Evolutionary conservation across 2,888 invertebrate species (phyloP).

Genomic region (Diarsia mendica): DNA sequence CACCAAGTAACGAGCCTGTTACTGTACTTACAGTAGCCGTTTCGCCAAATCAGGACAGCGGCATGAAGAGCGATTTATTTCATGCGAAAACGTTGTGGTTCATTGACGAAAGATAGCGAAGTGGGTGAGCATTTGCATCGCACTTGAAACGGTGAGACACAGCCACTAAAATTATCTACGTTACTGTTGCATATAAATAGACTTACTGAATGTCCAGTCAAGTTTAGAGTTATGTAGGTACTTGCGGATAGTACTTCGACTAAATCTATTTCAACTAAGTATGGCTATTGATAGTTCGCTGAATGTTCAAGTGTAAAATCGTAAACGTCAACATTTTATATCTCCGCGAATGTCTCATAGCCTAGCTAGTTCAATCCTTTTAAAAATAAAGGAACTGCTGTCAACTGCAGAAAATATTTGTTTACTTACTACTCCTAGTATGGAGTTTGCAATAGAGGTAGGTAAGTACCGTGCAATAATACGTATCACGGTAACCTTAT

Average conservation of each 20-base stretch:
- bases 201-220: slow-evolving; percentile 35
- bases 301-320: slow-evolving; percentile 24
- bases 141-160: slow-evolving; percentile 43
- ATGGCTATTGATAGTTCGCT: slow-evolving; percentile 15
- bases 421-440: slow-evolving; percentile 7
- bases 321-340: slow-evolving; percentile 14
- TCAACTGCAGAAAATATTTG: slow-evolving; percentile 6
- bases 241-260: slow-evolving; percentile 16
- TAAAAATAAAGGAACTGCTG: slow-evolving; percentile 4
- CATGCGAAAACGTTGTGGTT: slow-evolving; percentile 66
- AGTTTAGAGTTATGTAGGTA: slow-evolving; percentile 41
- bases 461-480: neutral
- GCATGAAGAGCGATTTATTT: slow-evolving; percentile 80
- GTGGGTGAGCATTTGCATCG: slow-evolving; percentile 55
- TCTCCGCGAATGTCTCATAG: slow-evolving; percentile 8
- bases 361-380: neutral
- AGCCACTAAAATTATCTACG: slow-evolving; percentile 29
- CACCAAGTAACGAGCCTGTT: slow-evolving; percentile 76
- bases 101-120: slow-evolving; percentile 71
- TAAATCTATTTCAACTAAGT: slow-evolving; percentile 36
- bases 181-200: slow-evolving; percentile 51
- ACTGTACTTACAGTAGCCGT: slow-evolving; percentile 81
- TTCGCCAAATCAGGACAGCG: slow-evolving; percentile 80
- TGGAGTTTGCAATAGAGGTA: neutral
- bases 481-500: slow-evolving; percentile 38